Evolutionary conservation across 1,140 invertebrate species (phyloP).

Genomic region (Bilobella aurantiaca): DNA sequence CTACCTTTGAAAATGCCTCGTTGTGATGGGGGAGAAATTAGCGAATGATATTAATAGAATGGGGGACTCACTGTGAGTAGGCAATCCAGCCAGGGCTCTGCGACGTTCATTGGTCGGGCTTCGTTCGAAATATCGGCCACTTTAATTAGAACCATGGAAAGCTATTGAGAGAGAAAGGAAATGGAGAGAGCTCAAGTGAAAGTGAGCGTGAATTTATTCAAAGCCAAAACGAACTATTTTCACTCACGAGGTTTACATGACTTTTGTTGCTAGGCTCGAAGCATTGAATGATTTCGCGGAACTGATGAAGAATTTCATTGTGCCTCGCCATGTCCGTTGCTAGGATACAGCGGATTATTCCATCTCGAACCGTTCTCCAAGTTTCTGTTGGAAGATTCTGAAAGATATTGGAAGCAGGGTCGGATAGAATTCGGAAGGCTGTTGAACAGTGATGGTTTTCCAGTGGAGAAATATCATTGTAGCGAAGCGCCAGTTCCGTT

Average conservation of each 20-base stretch:
- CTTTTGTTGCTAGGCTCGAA: conserved; percentile 65
- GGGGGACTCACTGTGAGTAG: conserved; percentile 47
- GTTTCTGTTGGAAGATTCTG: conserved; percentile 53
- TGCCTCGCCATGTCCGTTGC: conserved; percentile 76
- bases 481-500: conserved; percentile 71
- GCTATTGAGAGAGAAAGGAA: conserved; percentile 43
- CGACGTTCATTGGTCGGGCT: conserved; percentile 69
- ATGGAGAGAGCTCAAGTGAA: too few species aligned
- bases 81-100: conserved; percentile 72
- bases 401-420: conserved; percentile 67
- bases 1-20: too few species aligned
- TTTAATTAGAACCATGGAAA: conserved; percentile 76
- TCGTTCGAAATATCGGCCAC: conserved; percentile 81
- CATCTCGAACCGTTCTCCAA: conserved; percentile 57
- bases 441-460: conserved; percentile 85
- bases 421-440: conserved; percentile 66
- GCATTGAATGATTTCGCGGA: conserved; percentile 54
- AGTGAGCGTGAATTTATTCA: neutral
- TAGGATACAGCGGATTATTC: conserved; percentile 72
- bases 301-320: conserved; percentile 71
- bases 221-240: too few species aligned
- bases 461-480: conserved; percentile 79
- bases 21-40: too few species aligned
- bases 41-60: neutral
- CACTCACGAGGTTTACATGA: conserved; percentile 67